Base-by-base conservation (phyloP, 2,888 invertebrate genomes). In the Vannuccia rotundouncinata region DNA sequence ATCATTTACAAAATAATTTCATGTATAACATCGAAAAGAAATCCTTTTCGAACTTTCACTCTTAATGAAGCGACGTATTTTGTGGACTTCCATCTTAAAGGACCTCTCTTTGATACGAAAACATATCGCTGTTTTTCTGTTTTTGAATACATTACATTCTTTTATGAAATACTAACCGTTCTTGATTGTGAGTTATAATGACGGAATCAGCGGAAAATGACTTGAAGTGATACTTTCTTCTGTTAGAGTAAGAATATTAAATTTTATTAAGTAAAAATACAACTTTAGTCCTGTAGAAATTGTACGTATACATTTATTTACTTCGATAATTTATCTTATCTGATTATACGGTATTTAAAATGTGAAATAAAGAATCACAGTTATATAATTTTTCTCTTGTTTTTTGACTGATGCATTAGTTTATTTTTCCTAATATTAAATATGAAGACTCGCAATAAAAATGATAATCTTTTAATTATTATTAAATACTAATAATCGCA, bases 301-400 rank as follows among this genome's bases (percentile, higher is more conserved):
- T 66, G 45, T 45, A 45, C 22, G 66, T 66, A 66, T 27, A 27
- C 25, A 66, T 45, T 22, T 5, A 66, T 66, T 66, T 22, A 66
- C n/a, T n/a, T n/a, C 22, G 25, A 66, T 22, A 66, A 22, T 22
- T 66, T 22, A 22, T 22, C 22, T 66, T 66, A 66, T 66, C 25
- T 66, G 22, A 66, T 66, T 66, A n/a, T 66, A 66, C 66, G 66
- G 66, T 66, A 66, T 66, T 5, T 22, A 66, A 66, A 45, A 45
- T 17, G 5, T 45, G 10, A 5, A 45, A 45, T 45, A 45, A 45
- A 45, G 17, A 45, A 45, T 5, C 17, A 45, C 45, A 45, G 5
- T 45, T 45, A 45, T 13, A 13, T 45, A 45, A 13, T 13, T 13
- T 13, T 45, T 13, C 45, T 45, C 17, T 45, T 45, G 45, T 45